A percentile compares a stretch with the other conserved stretches of the same genome.
These are phyloP conservation scores for Pelochelys cantorii DNA, from an alignment of 2,797 vertebrate species.

Conservation along the genomic window DNA sequence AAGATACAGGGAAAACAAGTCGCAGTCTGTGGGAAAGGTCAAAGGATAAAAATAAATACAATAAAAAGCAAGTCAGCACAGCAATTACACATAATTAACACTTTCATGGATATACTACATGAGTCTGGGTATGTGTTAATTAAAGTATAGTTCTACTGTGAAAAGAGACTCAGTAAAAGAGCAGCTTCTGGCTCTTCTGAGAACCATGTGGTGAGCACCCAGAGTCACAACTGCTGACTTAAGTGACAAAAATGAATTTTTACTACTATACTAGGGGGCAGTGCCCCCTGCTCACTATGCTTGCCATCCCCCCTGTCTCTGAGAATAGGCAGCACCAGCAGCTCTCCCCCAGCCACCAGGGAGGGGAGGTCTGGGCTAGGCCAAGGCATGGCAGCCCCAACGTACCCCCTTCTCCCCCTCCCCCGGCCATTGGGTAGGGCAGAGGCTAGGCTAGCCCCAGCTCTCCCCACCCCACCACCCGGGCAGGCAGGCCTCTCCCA, in stretches of 20 bases:
- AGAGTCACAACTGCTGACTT: not conserved
- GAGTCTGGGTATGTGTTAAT: conserved; percentile 1
- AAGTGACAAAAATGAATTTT: not conserved
- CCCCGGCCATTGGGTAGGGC: too few species aligned
- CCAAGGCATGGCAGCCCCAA: too few species aligned
- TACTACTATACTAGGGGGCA: too few species aligned
- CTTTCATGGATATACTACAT: not conserved
- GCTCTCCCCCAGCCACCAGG: too few species aligned
- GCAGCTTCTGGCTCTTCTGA: not conserved
- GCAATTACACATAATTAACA: conserved; percentile 30
- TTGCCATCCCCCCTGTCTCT: too few species aligned
- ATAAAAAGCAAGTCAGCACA: conserved; percentile 27
- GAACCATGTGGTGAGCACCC: not conserved
- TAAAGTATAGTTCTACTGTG: not conserved
- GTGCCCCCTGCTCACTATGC: too few species aligned
- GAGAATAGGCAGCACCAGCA: too few species aligned
- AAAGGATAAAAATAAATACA: conserved; percentile 49
- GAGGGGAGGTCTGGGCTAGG: too few species aligned
- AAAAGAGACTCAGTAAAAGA: not conserved
- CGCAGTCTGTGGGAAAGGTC: conserved; percentile 47
- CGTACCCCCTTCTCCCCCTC: too few species aligned
- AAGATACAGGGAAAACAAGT: conserved; percentile 52
- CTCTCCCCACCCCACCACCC: too few species aligned
- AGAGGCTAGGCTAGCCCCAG: too few species aligned
- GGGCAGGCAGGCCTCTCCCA: too few species aligned